These are phyloP conservation scores for Xiphias gladius DNA, from an alignment of 2,113 vertebrate genomes.

Conservation along the genomic window DNA sequence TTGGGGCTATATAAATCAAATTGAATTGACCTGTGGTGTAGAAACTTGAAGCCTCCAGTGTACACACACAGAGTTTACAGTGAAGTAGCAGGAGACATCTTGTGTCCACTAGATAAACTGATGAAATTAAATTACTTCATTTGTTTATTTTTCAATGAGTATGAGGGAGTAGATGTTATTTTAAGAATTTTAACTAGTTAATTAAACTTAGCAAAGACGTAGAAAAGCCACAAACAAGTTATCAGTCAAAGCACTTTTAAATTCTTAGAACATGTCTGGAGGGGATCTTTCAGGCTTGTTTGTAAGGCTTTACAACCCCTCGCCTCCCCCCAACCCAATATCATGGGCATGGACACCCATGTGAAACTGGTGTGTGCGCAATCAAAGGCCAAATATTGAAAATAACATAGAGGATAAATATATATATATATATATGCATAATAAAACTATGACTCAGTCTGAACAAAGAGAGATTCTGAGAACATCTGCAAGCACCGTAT, in stretches of 20 bases:
- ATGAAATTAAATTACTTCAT: too few relatives aligned
- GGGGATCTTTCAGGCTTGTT: not conserved
- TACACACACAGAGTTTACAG: not conserved
- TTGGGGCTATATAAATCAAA: too few relatives aligned
- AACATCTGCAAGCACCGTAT: slow-evolving; percentile 7
- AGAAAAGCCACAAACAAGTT: too few relatives aligned
- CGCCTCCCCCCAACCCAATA: too few relatives aligned
- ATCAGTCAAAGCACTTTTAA: not conserved
- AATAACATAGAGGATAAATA: not conserved
- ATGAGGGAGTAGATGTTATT: too few relatives aligned
- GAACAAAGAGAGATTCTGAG: slow-evolving; percentile 3
- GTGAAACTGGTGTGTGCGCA: not conserved
- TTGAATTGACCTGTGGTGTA: not conserved
- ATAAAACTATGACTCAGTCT: slow-evolving; percentile 6
- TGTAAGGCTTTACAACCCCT: too few relatives aligned
- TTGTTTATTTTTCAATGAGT: too few relatives aligned
- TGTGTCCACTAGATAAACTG: too few relatives aligned
- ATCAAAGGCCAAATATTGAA: not conserved
- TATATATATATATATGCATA: not conserved
- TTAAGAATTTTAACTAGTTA: too few relatives aligned
- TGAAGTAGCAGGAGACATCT: not conserved
- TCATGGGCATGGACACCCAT: not conserved
- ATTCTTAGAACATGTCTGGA: not conserved
- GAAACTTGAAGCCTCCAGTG: not conserved
- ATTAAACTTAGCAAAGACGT: too few relatives aligned